These are phyloP conservation scores for Epinephelus lanceolatus DNA, from an alignment of 2,113 vertebrate genomes.

Conservation along the genomic window DNA sequence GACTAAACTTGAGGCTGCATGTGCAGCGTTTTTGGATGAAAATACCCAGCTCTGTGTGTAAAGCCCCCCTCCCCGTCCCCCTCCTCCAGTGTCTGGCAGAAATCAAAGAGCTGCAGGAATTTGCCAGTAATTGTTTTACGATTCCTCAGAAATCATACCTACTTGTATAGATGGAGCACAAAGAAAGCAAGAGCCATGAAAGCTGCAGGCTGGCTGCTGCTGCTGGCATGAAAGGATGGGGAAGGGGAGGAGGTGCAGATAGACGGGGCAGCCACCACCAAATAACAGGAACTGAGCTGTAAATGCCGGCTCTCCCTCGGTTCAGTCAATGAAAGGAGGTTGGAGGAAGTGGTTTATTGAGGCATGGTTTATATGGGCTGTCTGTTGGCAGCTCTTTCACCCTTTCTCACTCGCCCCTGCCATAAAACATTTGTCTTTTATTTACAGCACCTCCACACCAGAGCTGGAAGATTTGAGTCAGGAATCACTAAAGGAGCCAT, in stretches of 20 bases:
- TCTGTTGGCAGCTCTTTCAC: slow-evolving; percentile 80
- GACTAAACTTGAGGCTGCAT: neutral
- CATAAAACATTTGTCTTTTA: slow-evolving; percentile 76
- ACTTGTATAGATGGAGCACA: slow-evolving; percentile 90
- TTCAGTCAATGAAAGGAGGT: slow-evolving; percentile 88
- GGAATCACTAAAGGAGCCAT: neutral
- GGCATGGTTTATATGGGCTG: slow-evolving; percentile 84
- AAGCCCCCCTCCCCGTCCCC: slow-evolving; percentile 18
- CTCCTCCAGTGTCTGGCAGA: slow-evolving; percentile 68
- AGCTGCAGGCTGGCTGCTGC: slow-evolving; percentile 85
- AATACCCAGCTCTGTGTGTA: slow-evolving; percentile 1
- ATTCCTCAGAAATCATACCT: slow-evolving; percentile 89
- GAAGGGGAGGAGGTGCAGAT: slow-evolving; percentile 79
- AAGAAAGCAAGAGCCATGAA: slow-evolving; percentile 84
- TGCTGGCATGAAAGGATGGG: slow-evolving; percentile 87
- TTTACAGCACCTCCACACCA: slow-evolving; percentile 50
- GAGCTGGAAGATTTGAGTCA: slow-evolving; percentile 16
- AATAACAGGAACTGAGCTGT: slow-evolving; percentile 94
- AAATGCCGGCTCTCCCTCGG: slow-evolving; percentile 89
- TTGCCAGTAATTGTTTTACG: slow-evolving; percentile 92
- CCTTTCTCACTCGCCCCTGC: slow-evolving; percentile 64
- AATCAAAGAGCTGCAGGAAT: slow-evolving; percentile 89
- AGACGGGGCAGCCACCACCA: slow-evolving; percentile 83
- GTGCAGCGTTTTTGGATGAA: neutral
- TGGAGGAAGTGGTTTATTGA: slow-evolving; percentile 89